Evolutionary conservation across 2,888 invertebrate genomes (phyloP), one percentile per base, ranked within the genome.

Genomic region (Brachypalpus laphriformis): DNA sequence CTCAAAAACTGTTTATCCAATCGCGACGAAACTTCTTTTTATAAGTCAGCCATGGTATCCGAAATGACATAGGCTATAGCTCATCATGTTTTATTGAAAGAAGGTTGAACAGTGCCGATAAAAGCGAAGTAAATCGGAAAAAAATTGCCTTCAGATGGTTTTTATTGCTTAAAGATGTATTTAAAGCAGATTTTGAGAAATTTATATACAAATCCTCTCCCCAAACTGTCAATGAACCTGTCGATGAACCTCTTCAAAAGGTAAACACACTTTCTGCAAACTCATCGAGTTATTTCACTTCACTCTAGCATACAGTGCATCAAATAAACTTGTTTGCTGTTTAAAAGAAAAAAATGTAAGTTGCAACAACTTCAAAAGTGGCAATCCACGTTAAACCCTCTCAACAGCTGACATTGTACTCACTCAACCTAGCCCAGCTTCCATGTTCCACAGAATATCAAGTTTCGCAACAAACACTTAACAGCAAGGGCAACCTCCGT

Each of bases 381-480:
- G 54, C 54, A 68, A 68, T 25, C 9, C 45, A n/a, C 14, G 25
- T 51, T 54, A 54, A 68, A 25, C 59, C 47, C 56, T 71, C 71
- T 71, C 9, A 42, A 54, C 45, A 34, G 37, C 14, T 74, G 74
- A 75, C 75, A 75, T 74, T 81, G 75, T 49, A 45, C 49, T 14
- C 40, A 68, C 81, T 68, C 56, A 42, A 75, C 14, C 59, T 22
- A 63, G 34, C 65, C 47, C 31, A 31, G 49, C 80, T 61, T 54
- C 40, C 81, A 81, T 68, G 61, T 40, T 37, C 8, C 61, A 75
- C 34, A 6, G 20, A 40, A 40, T 74, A 82, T 82, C 54, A 25
- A 72, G 40, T 82, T 82, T 74, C 72, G 18, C 45, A 74, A 72
- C 61, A 68, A 70, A 70, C 61, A 18, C 66, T 72, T 66, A 54